phyloP scores from a whole-genome alignment of 2,113 vertebrate genomes.

The Noctilio leporinus region DNA sequence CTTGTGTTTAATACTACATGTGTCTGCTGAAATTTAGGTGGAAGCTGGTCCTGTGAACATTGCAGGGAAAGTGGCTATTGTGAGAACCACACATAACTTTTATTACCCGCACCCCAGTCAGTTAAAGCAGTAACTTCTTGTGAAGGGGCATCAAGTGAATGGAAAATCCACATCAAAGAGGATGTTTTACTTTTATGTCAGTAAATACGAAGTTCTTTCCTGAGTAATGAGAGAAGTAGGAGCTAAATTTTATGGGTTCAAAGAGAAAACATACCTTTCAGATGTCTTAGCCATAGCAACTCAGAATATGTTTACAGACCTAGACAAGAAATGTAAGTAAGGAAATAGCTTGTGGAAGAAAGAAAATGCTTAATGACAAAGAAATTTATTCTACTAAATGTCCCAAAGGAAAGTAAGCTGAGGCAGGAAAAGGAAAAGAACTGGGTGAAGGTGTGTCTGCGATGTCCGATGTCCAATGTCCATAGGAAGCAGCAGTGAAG shows the following conservation, averaged over 20 bases:
- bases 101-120: neutral
- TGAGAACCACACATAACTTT: neutral
- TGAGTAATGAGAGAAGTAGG: constrained; percentile 47
- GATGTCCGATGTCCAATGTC: neutral
- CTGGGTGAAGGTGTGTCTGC: neutral
- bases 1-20: neutral
- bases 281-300: neutral
- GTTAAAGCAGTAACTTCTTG: constrained; percentile 37
- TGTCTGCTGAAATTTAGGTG: neutral
- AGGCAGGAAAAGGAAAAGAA: neutral
- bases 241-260: constrained; percentile 53
- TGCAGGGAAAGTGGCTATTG: neutral
- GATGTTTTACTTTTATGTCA: constrained; percentile 39
- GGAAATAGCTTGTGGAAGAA: neutral
- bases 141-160: constrained; percentile 48
- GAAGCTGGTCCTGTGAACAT: neutral
- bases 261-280: constrained; percentile 59
- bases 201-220: constrained; percentile 45
- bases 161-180: constrained; percentile 54
- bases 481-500: neutral
- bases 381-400: neutral
- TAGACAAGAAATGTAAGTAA: neutral
- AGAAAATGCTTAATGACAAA: neutral
- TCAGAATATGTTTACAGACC: constrained; percentile 25
- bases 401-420: neutral